These are phyloP conservation scores for Drosophila prostipennis DNA, from an alignment of 2,888 invertebrate genomes.

Conservation along the genomic window DNA sequence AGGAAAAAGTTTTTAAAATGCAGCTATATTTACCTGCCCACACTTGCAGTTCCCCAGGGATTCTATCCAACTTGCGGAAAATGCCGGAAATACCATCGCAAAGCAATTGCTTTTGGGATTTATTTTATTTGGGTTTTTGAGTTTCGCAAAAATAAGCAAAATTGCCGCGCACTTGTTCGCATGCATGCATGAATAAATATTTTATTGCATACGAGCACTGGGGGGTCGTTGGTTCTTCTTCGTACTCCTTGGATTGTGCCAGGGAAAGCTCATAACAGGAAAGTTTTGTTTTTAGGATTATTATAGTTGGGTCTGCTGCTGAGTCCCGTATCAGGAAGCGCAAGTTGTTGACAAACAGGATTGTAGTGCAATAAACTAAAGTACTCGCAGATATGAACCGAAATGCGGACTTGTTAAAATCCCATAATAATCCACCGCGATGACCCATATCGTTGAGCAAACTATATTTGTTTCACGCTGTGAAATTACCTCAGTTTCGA, in stretches of 20 bases:
- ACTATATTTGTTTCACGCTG: background rate
- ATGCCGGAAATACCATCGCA: constrained; percentile 10
- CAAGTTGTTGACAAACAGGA: constrained; percentile 26
- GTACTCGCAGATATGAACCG: background rate
- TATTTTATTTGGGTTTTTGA: constrained; percentile 51
- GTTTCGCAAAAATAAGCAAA: constrained; percentile 50
- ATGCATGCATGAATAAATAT: constrained; percentile 60
- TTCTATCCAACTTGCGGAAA: constrained; percentile 6
- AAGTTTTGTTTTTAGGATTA: constrained; percentile 57
- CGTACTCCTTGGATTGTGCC: constrained; percentile 10
- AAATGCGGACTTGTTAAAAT: background rate
- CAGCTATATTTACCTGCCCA: background rate
- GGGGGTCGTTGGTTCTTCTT: constrained; percentile 19
- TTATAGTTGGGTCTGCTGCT: constrained; percentile 10
- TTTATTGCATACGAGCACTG: constrained; percentile 45
- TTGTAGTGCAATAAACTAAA: constrained; percentile 2
- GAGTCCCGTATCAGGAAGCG: constrained; percentile 8
- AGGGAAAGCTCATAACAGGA: constrained; percentile 66
- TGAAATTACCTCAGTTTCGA: constrained; percentile 1
- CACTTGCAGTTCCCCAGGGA: background rate
- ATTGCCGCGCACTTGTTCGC: constrained; percentile 49
- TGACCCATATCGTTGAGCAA: constrained; percentile 3
- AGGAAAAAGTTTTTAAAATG: background rate
- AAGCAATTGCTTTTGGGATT: constrained; percentile 38
- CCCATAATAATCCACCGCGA: constrained; percentile 2